These are phyloP conservation scores for Tinea semifulvella DNA, from an alignment of 2,888 invertebrate genomes.

Conservation along the genomic window DNA sequence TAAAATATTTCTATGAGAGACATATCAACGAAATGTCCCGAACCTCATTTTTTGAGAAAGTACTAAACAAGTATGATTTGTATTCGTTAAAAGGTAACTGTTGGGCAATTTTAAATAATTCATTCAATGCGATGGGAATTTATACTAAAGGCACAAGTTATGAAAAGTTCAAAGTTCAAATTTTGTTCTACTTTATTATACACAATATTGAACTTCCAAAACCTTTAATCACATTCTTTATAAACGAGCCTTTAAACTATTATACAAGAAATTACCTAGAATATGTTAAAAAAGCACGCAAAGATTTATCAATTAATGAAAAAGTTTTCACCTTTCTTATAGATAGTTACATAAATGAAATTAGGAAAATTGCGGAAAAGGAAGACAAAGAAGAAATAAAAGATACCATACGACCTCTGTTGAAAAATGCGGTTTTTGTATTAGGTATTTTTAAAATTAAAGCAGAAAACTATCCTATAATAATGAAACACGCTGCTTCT, in stretches of 20 bases:
- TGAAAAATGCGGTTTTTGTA: conserved; percentile 17
- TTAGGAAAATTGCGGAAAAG: conserved; percentile 22
- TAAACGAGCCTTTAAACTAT: conserved; percentile 15
- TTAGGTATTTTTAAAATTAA: conserved; percentile 23
- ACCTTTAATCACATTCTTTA: conserved; percentile 17
- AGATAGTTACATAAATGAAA: conserved; percentile 25
- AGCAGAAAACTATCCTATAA: conserved; percentile 28
- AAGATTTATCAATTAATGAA: conserved; percentile 14
- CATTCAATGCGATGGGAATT: neutral
- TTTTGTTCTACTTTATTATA: conserved; percentile 23
- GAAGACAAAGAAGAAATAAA: conserved; percentile 21
- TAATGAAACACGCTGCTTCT: conserved; percentile 26
- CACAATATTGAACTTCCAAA: neutral
- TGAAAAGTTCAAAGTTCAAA: neutral
- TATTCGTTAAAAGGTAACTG: conserved; percentile 32
- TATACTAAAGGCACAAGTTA: neutral
- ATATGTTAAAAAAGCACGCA: conserved; percentile 16
- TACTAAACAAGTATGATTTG: conserved; percentile 28
- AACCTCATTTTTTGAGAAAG: conserved; percentile 27
- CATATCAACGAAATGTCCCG: conserved; percentile 35
- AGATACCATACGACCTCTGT: conserved; percentile 17
- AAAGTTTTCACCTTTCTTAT: conserved; percentile 25
- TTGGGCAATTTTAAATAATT: conserved; percentile 35
- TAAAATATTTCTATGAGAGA: conserved; percentile 36
- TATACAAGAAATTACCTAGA: conserved; percentile 16